These are phyloP conservation scores for Emys orbicularis DNA, from an alignment of 2,797 vertebrate genomes.

Conservation along the genomic window DNA sequence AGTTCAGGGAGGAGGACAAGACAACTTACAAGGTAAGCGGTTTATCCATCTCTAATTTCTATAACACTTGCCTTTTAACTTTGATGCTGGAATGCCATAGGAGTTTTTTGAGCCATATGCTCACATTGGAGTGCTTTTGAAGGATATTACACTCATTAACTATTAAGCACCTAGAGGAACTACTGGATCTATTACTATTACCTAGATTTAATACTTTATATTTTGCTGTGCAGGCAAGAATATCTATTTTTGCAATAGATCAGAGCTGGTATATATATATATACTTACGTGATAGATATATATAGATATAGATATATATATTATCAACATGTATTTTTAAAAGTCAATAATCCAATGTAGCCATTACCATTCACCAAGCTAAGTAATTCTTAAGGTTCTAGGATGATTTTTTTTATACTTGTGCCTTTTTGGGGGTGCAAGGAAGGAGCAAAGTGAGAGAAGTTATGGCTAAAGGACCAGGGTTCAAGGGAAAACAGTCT, in stretches of 20 bases:
- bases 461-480: fast-evolving
- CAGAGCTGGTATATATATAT: neutral
- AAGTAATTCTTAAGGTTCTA: conserved; percentile 41
- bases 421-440: neutral
- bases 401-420: neutral
- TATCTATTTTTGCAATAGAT: conserved; percentile 56
- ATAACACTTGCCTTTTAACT: neutral
- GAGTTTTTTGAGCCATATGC: conserved; percentile 18
- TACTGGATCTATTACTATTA: conserved; percentile 53
- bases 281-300: too few species aligned
- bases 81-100: neutral
- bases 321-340: conserved; percentile 65
- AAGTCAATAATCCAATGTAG: conserved; percentile 61
- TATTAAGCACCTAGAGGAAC: conserved; percentile 67
- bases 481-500: fast-evolving
- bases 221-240: conserved; percentile 49
- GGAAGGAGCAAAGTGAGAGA: neutral
- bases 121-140: conserved; percentile 41
- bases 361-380: conserved; percentile 6
- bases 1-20: neutral
- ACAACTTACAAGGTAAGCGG: neutral
- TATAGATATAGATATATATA: neutral
- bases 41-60: conserved; percentile 13
- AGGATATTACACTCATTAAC: conserved; percentile 70
- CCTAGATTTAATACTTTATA: conserved; percentile 60